Evolutionary conservation across 2,797 vertebrate species (phyloP).

Genomic region (Rhodeus uyekii): DNA sequence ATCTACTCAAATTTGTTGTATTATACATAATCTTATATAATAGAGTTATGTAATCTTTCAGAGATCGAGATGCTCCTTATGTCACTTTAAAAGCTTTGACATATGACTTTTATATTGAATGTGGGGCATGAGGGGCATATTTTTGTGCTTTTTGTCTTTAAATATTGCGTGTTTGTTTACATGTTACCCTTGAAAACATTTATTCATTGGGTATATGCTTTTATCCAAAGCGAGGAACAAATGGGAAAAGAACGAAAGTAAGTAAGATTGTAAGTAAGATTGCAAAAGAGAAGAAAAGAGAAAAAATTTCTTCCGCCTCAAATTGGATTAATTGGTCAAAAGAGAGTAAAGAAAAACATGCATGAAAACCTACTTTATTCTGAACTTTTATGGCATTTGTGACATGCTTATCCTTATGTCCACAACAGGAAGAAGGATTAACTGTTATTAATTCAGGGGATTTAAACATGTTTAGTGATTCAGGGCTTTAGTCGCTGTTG

Average conservation of each 20-base stretch:
- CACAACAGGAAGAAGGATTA: conserved; percentile 23
- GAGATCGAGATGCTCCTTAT: neutral
- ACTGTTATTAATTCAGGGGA: conserved; percentile 32
- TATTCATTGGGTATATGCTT: neutral
- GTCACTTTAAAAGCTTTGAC: neutral
- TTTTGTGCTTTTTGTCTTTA: neutral
- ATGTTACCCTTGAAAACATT: neutral
- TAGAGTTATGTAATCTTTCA: neutral
- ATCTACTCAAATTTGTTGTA: neutral
- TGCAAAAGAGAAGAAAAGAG: neutral
- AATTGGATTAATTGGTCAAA: conserved; percentile 5
- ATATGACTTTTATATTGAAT: neutral
- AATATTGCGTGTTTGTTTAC: neutral
- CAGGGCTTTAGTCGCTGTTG: neutral
- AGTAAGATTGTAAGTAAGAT: neutral
- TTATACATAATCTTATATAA: neutral
- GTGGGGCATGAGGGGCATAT: neutral
- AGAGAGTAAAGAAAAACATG: neutral
- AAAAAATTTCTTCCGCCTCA: too few relatives aligned
- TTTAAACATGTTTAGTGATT: conserved; percentile 40
- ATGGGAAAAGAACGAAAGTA: neutral
- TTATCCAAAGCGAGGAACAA: neutral
- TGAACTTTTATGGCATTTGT: neutral
- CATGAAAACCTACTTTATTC: neutral
- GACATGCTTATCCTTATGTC: neutral